Evolutionary conservation across 1,140 invertebrate species (phyloP).

Genomic region (Drosophila obscura): DNA sequence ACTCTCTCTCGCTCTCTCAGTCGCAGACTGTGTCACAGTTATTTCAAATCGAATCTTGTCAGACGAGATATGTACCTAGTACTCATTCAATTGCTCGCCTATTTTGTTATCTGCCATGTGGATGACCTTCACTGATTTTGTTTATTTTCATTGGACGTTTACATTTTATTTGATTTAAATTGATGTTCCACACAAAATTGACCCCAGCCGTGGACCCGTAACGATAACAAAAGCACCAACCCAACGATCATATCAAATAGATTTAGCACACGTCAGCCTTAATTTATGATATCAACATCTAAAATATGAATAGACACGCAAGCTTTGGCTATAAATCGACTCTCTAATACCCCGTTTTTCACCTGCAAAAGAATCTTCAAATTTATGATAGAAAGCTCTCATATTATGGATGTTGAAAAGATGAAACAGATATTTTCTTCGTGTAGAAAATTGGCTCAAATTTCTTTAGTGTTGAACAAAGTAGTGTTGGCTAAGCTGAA

Average conservation of each 20-base stretch:
- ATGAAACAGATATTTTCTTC: no score
- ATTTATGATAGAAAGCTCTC: no score
- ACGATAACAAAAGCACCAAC: slow-evolving; percentile 24
- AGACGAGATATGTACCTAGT: not conserved
- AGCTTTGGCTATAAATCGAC: not conserved
- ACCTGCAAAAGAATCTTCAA: not conserved
- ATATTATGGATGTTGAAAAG: no score
- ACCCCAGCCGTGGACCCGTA: slow-evolving; percentile 30
- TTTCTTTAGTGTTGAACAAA: no score
- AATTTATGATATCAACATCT: slow-evolving; percentile 68
- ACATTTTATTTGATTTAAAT: slow-evolving; percentile 45
- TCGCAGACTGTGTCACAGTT: not conserved
- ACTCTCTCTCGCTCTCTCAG: slow-evolving; percentile 4
- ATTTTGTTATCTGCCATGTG: slow-evolving; percentile 28
- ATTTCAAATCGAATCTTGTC: slow-evolving; percentile 7
- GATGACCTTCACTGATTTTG: slow-evolving; percentile 44
- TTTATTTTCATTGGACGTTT: slow-evolving; percentile 5
- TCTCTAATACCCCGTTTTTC: slow-evolving; percentile 17
- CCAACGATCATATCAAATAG: not conserved
- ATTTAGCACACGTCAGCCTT: slow-evolving; percentile 62
- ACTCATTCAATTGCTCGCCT: slow-evolving; percentile 10
- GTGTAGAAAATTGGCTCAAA: no score
- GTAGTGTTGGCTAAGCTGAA: no score
- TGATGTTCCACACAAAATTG: slow-evolving; percentile 52
- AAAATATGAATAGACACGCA: slow-evolving; percentile 23